Evolutionary conservation across 2,797 vertebrate species (phyloP), one percentile per base, ranked within the genome.

Genomic region (Sebastes steindachneri): DNA sequence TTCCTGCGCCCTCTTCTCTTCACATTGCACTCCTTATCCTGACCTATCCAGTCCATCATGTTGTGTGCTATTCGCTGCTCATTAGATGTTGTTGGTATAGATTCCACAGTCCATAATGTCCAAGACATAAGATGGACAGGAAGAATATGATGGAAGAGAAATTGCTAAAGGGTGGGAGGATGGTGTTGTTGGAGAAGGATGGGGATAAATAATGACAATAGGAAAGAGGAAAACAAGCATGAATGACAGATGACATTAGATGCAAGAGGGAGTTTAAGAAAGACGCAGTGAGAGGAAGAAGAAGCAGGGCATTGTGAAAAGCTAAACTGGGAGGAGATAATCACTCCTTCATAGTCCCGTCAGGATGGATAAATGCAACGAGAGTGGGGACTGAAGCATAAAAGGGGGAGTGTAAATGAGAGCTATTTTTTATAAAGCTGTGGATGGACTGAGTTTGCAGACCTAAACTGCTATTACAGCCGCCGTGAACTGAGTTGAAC

Each of bases 351-450:
- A 87, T 90, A 68, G 80, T 64, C 68, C 89, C 81, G 81, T 10
- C 4, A 88, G 80, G 87, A 87, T 76, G 84, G 68, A 87, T 88
- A 83, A 86, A 87, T 68, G 77, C 79, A 84, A 72, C n/a, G 35
- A 25, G 60, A 66, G 26, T 72, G 48, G 64, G 66, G 63, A 72
- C 64, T 23, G 76, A 75, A 37, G 41, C 54, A 73, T 51, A 68
- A 48, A 28, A 21, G 45, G 51, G 28, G 5, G 11, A 45, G 73
- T 62, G 70, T 90, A 75, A 78, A 87, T 77, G 37, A 64, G 77
- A 85, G 59, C 17, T 72, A 19, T 21, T 68, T 70, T 83, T 54
- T 79, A 69, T 41, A 66, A 71, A 51, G 72, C 66, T 25, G 21
- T 59, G 29, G 58, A 64, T 81, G 51, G 55, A 59, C 65, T 73